Evolutionary conservation across 2,888 invertebrate genomes (phyloP).

Genomic region (Steinernema hermaphroditum): DNA sequence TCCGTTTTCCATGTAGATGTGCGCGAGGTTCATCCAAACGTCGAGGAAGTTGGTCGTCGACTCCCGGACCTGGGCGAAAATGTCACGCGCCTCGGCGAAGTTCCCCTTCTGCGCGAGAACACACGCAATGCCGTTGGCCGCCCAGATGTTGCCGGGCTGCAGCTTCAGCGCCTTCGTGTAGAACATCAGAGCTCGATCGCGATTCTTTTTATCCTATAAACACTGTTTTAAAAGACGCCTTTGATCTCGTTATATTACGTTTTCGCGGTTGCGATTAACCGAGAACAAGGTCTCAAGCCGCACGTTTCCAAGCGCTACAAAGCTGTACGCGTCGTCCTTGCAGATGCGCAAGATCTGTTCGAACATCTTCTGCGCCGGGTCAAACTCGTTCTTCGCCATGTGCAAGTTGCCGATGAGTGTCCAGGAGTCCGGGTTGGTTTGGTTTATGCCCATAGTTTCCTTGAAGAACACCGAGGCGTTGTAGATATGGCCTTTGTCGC

Average conservation of each 20-base stretch:
- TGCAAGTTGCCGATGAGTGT: conserved; percentile 94
- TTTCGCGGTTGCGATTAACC: conserved; percentile 88
- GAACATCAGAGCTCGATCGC: conserved; percentile 87
- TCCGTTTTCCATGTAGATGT: conserved; percentile 92
- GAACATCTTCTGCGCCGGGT: conserved; percentile 97
- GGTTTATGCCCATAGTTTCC: conserved; percentile 80
- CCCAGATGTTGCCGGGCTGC: conserved; percentile 96
- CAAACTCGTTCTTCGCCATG: conserved; percentile 94
- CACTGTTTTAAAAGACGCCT: no score
- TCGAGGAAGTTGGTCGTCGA: conserved; percentile 98
- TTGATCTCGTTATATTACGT: no score
- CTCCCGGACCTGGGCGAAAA: conserved; percentile 91
- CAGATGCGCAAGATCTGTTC: conserved; percentile 88
- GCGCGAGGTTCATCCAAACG: conserved; percentile 99
- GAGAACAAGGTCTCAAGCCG: conserved; percentile 96
- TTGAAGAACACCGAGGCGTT: conserved; percentile 96
- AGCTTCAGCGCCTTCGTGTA: conserved; percentile 88
- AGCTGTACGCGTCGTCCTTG: conserved; percentile 75
- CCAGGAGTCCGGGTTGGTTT: conserved; percentile 97
- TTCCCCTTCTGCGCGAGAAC: conserved; percentile 88
- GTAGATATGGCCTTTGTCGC: conserved; percentile 98
- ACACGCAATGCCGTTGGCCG: conserved; percentile 93
- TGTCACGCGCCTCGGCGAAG: conserved; percentile 93
- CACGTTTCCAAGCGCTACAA: conserved; percentile 94
- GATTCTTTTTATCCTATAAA: conserved; percentile 81